phyloP scores from a whole-genome alignment of 2,113 vertebrate species.

The Malurus alboscapulatus region DNA sequence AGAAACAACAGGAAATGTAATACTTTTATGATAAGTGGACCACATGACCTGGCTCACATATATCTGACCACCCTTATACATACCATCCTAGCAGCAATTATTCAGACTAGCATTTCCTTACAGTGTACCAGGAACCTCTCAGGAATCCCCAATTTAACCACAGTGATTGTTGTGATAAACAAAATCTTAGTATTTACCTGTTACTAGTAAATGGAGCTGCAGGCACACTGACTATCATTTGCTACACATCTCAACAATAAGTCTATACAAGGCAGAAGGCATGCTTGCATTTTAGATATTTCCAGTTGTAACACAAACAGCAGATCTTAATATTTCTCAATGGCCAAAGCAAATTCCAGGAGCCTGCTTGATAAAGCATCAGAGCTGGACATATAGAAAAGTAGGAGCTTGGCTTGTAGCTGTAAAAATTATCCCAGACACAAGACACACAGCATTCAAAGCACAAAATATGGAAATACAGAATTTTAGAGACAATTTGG shows the following conservation, averaged over 20 bases:
- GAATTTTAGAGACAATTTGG: not conserved
- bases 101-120: not conserved
- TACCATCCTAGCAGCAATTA: not conserved
- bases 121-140: not conserved
- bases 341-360: not conserved
- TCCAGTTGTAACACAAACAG: not conserved
- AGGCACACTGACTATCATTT: not conserved
- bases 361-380: not conserved
- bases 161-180: rapidly evolving
- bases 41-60: not conserved
- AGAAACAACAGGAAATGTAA: not conserved
- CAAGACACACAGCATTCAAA: not conserved
- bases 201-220: not conserved
- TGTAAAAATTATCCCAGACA: not conserved
- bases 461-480: not conserved
- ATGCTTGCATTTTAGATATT: not conserved
- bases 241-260: not conserved
- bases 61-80: not conserved
- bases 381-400: not conserved
- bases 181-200: not conserved
- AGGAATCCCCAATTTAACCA: not conserved
- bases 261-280: not conserved
- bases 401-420: not conserved
- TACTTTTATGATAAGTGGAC: not conserved
- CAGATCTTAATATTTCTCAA: not conserved